A percentile compares a stretch with the other conserved stretches of the same genome.
These are phyloP conservation scores for Bubo scandiacus DNA, from an alignment of 2,113 vertebrate species.

Conservation along the genomic window DNA sequence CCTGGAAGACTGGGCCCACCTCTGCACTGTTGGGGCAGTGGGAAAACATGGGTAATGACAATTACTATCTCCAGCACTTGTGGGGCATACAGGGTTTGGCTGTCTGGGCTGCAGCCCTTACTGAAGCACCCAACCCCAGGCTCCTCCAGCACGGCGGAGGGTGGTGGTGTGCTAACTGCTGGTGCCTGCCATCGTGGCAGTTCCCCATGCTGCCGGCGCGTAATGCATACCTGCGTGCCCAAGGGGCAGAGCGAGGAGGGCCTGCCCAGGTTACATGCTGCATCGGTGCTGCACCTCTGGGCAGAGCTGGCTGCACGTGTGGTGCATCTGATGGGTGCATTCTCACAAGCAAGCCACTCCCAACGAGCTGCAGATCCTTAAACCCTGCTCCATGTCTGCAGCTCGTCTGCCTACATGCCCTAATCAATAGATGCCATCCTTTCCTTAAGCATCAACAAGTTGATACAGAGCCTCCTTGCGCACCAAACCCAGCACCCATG, in stretches of 20 bases:
- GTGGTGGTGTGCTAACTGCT: neutral
- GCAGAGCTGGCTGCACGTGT: neutral
- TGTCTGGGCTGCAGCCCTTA: neutral
- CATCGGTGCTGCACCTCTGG: accelerated
- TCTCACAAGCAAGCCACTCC: neutral
- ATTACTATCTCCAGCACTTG: neutral
- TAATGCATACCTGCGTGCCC: neutral
- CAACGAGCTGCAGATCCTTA: neutral
- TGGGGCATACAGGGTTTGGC: neutral
- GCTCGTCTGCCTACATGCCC: neutral
- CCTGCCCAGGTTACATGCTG: accelerated
- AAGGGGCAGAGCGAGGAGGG: accelerated
- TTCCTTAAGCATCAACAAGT: neutral
- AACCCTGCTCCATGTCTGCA: neutral
- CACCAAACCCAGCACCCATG: neutral
- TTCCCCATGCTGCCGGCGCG: neutral
- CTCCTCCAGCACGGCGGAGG: neutral
- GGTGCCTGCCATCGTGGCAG: neutral
- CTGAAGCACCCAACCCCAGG: neutral
- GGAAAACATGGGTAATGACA: neutral
- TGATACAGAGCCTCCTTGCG: neutral
- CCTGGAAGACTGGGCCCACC: neutral
- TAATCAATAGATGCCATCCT: neutral
- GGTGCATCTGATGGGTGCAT: neutral
- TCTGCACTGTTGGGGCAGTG: neutral